Percentiles rank a stretch among this genome's conserved stretches.
Evolutionary conservation across 2,888 invertebrate genomes (phyloP).

Genomic region (Eremobia ochroleuca): DNA sequence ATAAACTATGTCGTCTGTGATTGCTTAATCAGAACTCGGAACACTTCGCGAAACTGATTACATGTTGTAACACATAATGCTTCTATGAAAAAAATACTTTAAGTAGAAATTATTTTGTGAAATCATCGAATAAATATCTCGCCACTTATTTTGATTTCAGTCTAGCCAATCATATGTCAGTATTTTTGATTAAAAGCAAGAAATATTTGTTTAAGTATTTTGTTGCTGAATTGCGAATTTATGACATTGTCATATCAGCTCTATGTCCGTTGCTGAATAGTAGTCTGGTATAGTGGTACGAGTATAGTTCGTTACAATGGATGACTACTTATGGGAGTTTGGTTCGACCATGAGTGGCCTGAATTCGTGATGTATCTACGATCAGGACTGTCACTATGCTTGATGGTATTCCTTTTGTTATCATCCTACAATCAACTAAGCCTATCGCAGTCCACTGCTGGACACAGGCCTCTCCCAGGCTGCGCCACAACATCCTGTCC

Average conservation of each 20-base stretch:
- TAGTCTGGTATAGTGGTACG: not conserved
- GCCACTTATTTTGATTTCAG: slow-evolving; percentile 37
- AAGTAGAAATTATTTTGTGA: not conserved
- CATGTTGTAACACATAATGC: slow-evolving; percentile 16
- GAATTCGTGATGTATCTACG: not conserved
- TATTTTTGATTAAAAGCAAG: slow-evolving; percentile 4
- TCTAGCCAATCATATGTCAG: slow-evolving; percentile 39
- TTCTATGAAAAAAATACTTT: not conserved
- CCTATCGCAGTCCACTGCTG: no score
- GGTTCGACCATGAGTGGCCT: slow-evolving; percentile 13
- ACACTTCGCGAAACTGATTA: slow-evolving; percentile 24
- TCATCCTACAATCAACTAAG: no score
- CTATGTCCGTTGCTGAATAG: not conserved
- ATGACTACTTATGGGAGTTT: not conserved
- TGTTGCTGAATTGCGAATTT: slow-evolving; percentile 25
- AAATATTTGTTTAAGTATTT: slow-evolving; percentile 7
- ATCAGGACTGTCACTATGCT: not conserved
- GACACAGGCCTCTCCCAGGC: no score
- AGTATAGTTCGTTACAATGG: not conserved
- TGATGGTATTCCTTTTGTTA: not conserved
- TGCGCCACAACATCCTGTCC: no score
- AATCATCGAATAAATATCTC: slow-evolving; percentile 49
- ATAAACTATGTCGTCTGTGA: slow-evolving; percentile 19
- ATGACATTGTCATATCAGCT: not conserved
- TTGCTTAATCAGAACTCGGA: slow-evolving; percentile 37